phyloP scores from a whole-genome alignment of 2,797 vertebrate genomes.

The Furcifer pardalis region DNA sequence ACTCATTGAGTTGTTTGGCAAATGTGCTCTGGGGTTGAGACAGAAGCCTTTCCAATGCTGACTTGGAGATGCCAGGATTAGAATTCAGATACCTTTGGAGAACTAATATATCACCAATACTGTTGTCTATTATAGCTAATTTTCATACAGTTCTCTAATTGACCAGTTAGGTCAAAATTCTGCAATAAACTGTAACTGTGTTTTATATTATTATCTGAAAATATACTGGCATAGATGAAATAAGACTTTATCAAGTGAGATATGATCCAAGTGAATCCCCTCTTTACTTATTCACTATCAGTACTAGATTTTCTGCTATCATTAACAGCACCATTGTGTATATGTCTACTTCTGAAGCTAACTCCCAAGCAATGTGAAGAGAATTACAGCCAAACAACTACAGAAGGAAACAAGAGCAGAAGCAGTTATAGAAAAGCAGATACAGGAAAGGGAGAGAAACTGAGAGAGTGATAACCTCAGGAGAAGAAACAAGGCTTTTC shows the following conservation, averaged over 20 bases:
- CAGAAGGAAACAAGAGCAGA: constrained; percentile 23
- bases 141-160: neutral
- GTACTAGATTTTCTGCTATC: neutral
- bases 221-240: neutral
- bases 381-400: neutral
- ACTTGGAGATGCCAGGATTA: neutral
- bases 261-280: neutral
- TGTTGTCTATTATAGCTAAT: neutral
- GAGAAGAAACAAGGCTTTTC: constrained; percentile 95
- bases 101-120: neutral
- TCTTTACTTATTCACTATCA: neutral
- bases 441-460: constrained; percentile 33
- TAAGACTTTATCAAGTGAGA: neutral
- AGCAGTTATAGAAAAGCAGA: constrained; percentile 1
- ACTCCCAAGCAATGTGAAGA: neutral
- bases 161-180: no score
- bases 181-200: neutral
- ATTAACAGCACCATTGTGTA: neutral
- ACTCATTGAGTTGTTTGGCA: neutral
- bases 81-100: neutral
- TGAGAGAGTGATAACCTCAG: constrained; percentile 86
- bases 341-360: no score
- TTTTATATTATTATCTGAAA: neutral
- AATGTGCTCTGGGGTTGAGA: neutral
- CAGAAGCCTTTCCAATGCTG: neutral